Conservation (phyloP, 2,888 invertebrate genomes). For the Tortrix viridana region DNA sequence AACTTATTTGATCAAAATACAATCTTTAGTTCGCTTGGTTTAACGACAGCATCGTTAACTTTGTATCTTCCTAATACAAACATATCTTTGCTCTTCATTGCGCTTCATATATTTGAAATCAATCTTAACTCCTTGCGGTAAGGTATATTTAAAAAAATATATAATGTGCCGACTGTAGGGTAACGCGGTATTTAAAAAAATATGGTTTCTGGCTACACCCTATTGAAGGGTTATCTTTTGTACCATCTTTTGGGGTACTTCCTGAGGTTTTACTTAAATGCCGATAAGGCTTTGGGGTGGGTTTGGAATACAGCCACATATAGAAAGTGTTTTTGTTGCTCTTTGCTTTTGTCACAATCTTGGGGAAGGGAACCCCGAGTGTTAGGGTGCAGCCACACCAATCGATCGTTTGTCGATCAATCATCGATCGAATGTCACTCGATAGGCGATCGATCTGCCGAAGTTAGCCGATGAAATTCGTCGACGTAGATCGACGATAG, state of each 20-base stretch:
- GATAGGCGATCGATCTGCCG: too few species aligned
- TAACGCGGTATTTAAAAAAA: constrained; percentile 17
- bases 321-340: neutral
- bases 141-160: neutral
- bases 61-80: neutral
- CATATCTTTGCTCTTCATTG: neutral
- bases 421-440: too few species aligned
- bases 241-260: constrained; percentile 6
- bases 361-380: too few species aligned
- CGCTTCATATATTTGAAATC: neutral
- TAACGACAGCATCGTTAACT: neutral
- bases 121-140: neutral
- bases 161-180: neutral
- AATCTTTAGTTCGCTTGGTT: neutral
- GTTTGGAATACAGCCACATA: constrained; percentile 3
- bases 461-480: too few species aligned
- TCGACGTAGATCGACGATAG: too few species aligned
- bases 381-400: too few species aligned
- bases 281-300: constrained; percentile 7
- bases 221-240: constrained; percentile 32
- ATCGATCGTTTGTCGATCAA: too few species aligned
- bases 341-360: neutral
- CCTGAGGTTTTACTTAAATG: constrained; percentile 7
- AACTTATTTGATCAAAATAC: fast-evolving
- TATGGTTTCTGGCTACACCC: constrained; percentile 31